Base-by-base conservation (phyloP, 2,113 vertebrate species). In the Martes martes region DNA sequence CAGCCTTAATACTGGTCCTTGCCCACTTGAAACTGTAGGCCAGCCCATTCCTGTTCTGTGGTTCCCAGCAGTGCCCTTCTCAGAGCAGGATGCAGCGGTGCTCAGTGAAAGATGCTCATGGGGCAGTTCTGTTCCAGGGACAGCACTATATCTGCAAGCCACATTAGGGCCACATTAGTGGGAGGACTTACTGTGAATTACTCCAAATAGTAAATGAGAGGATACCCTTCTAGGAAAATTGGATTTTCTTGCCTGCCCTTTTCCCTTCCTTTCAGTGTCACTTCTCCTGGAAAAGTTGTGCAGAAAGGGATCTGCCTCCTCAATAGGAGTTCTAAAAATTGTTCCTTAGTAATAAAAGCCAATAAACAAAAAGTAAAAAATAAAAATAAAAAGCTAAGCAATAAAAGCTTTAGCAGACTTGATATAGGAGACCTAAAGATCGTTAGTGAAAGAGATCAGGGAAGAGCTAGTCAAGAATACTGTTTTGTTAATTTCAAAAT, bases 401-500 rank as follows among this genome's bases (percentile, higher is more conserved):
- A 65, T 79, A 78, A 65, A 78, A 86, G 59, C 52, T 85, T 57
- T 57, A 57, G 19, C 57, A 57, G 19, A 57, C 19, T 57, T 57
- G 57, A 57, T 23, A 93, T 24, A 50, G n/a, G 28, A 69, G 82
- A 73, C 26, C 50, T 61, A 36, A 61, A 92, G 82, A 42, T 14
- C 65, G 39, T 87, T 45, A 90, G 39, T 23, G 50, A 59, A 33
- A 79, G 42, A 92, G 39, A 59, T 74, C 69, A 57, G 26, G 24
- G 42, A 57, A 80, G 31, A 82, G n/a, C 57, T 31, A 73, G 73
- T 61, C 45, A 59, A 39, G 7, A 67, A 52, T 71, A 36, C 33
- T 73, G 23, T 36, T 50, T 92, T 96, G 81, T 31, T 4, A 4
- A 7, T 89, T 86, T 96, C 26, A 67, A 94, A 92, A 95, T 96